These are phyloP conservation scores for Harpagifer antarcticus DNA, from an alignment of 2,797 vertebrate genomes.

Conservation along the genomic window DNA sequence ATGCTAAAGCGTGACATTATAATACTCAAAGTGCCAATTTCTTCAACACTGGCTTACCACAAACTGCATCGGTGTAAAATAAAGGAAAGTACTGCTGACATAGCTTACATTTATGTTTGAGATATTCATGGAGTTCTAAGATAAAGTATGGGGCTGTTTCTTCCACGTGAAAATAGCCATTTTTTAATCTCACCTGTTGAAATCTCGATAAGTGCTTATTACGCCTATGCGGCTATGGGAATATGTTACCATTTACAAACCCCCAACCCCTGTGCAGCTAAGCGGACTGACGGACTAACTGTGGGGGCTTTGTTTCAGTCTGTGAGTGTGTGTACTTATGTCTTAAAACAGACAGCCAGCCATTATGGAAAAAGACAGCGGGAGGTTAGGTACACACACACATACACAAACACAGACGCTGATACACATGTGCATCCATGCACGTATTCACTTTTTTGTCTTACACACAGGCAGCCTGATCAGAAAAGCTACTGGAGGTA, in stretches of 20 bases:
- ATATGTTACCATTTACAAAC: constrained; percentile 72
- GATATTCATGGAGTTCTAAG: not conserved
- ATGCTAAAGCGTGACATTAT: constrained; percentile 10
- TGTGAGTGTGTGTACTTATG: constrained; percentile 54
- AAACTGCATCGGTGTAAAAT: not conserved
- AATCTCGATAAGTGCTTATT: constrained; percentile 61
- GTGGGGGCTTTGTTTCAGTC: constrained; percentile 73
- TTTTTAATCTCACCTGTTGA: constrained; percentile 56
- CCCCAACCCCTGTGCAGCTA: constrained; percentile 52
- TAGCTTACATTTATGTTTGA: not conserved
- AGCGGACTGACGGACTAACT: constrained; percentile 62
- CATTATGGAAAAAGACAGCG: constrained; percentile 70
- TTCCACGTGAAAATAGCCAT: constrained; percentile 36
- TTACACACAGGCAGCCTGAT: constrained; percentile 35
- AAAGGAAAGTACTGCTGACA: not conserved
- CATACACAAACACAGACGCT: constrained; percentile 2
- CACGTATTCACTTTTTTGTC: constrained; percentile 11
- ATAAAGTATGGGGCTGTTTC: constrained; percentile 15
- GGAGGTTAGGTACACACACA: constrained; percentile 66
- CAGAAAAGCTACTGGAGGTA: constrained; percentile 74
- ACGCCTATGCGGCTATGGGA: constrained; percentile 52
- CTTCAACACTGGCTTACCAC: not conserved
- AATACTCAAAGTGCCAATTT: not conserved
- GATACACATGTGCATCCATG: constrained; percentile 33
- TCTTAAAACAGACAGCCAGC: constrained; percentile 57